Evolutionary conservation across 2,888 invertebrate genomes (phyloP).

Genomic region (Cheilosia grossa): DNA sequence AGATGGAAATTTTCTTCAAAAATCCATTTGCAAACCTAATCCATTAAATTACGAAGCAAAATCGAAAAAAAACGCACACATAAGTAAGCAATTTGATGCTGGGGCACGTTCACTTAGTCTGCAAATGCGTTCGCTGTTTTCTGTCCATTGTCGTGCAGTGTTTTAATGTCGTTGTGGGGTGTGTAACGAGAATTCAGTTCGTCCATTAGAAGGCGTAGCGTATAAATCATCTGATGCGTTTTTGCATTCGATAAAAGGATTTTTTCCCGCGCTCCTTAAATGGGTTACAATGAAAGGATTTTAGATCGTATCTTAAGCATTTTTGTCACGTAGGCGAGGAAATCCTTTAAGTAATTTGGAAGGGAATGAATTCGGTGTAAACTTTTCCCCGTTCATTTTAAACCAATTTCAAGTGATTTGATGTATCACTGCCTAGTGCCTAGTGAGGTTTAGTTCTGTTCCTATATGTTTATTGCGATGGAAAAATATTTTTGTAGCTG

Average conservation of each 20-base stretch:
- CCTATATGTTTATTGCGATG: too few relatives aligned
- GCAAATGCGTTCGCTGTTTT: constrained; percentile 43
- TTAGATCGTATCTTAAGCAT: not conserved
- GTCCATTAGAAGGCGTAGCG: constrained; percentile 38
- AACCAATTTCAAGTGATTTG: not conserved
- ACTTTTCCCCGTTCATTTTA: not conserved
- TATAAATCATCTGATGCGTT: constrained; percentile 52
- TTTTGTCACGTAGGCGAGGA: constrained; percentile 22
- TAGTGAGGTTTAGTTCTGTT: too few relatives aligned
- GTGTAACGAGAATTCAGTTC: constrained; percentile 36
- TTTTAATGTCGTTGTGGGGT: constrained; percentile 22
- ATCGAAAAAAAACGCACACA: constrained; percentile 16
- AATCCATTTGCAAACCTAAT: constrained; percentile 49
- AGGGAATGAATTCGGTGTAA: not conserved
- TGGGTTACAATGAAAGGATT: not conserved
- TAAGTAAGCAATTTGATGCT: constrained; percentile 54
- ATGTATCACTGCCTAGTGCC: too few relatives aligned
- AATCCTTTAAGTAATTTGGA: not conserved
- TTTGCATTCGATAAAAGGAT: constrained; percentile 53
- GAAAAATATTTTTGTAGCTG: too few relatives aligned
- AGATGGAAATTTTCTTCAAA: constrained; percentile 23
- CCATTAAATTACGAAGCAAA: constrained; percentile 28
- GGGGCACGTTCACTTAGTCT: constrained; percentile 46
- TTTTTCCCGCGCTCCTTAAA: not conserved
- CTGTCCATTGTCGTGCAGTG: constrained; percentile 10